Evolutionary conservation across 2,113 vertebrate genomes (phyloP), one percentile per base, ranked within the genome.

Genomic region (Cyphomyrus discorhynchus): DNA sequence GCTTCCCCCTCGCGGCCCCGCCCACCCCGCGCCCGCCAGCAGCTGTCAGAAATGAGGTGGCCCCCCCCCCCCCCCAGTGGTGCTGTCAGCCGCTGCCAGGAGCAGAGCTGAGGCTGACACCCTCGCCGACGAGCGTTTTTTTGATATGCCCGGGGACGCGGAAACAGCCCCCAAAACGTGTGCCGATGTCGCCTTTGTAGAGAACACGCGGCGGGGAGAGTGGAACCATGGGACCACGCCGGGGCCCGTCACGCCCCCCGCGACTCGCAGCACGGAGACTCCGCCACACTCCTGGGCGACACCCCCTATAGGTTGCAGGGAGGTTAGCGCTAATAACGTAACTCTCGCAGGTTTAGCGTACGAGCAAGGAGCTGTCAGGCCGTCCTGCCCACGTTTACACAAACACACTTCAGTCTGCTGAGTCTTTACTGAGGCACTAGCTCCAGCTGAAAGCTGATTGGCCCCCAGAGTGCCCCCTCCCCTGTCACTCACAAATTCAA

Each of bases 11-110:
- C 15, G 13, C 17, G 27, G 47, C 17, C 85, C 49, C 50, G 3
- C 85, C 85, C 49, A 19, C 94, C 94, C 92, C 24, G 96, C 95
- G 96, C 94, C 95, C 91, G 96, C 95, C 97, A 96, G 97, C 96
- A 97, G 97, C 98, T 99, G 98, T 98, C 98, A 98, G 93, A 92
- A 42, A 95, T 94, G 95, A 97, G 97, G 97, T 97, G 97, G 96
- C 31, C 31, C 31, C 95, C 82, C 96, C 95, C 94, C 97, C 95
- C 74, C 95, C 96, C 98, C 98, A 98, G 97, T 98, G 97, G 96
- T 96, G 96, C 97, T 98, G 98, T 98, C 97, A 96, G 95, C 93
- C 94, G 94, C 94, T 96, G 96, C 96, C 95, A 96, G 97, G 97
- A 97, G 97, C 96, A 95, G 96, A 96, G 97, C 96, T 97, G 94